These are phyloP conservation scores for Myocastor coypus DNA, from an alignment of 2,113 vertebrate genomes.

Conservation along the genomic window DNA sequence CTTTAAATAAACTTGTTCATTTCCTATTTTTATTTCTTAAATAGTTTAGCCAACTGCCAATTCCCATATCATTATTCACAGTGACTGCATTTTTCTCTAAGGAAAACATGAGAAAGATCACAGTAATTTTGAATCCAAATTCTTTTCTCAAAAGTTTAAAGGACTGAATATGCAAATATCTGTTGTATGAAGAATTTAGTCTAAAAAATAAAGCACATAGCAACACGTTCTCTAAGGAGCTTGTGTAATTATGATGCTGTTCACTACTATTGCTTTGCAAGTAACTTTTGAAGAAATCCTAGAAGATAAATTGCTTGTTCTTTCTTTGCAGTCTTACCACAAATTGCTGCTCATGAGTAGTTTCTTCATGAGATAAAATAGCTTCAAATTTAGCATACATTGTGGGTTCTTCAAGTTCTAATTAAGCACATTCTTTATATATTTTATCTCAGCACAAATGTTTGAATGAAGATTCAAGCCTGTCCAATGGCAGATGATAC, in stretches of 20 bases:
- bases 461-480: background rate
- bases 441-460: conserved; percentile 28
- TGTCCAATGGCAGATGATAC: background rate
- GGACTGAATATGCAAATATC: background rate
- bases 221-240: background rate
- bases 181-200: conserved; percentile 17
- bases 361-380: conserved; percentile 18
- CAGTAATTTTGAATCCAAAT: background rate
- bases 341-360: conserved; percentile 59
- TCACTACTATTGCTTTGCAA: conserved; percentile 13
- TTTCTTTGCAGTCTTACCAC: background rate
- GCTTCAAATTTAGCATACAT: conserved; percentile 3
- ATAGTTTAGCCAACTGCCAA: conserved; percentile 16
- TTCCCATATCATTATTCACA: background rate
- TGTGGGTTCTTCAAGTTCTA: conserved; percentile 13
- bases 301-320: conserved; percentile 42
- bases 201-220: background rate
- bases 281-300: conserved; percentile 57
- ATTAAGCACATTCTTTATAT: conserved; percentile 35
- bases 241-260: background rate
- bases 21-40: background rate
- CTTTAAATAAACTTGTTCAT: background rate
- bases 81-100: background rate
- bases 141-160: background rate
- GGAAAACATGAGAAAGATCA: background rate